phyloP scores from a whole-genome alignment of 64 coral and sea anemone genomes.

The Hydrozoanthus tunicans region DNA sequence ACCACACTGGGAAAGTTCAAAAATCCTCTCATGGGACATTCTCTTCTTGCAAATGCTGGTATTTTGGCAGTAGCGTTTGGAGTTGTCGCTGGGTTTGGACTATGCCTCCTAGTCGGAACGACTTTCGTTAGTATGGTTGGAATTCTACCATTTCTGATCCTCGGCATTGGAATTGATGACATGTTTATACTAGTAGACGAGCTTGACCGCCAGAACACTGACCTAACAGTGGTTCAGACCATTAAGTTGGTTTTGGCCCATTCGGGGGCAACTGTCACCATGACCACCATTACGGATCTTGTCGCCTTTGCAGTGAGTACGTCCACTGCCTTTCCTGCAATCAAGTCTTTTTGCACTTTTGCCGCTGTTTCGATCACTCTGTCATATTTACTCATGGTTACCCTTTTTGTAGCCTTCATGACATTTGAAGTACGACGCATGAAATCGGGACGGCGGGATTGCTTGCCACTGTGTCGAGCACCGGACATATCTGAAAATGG shows the following conservation, averaged over 20 bases:
- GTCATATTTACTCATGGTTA: conserved; percentile 49
- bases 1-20: conserved; percentile 38
- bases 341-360: conserved; percentile 54
- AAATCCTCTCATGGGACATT: conserved; percentile 58
- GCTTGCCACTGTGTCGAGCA: conserved; percentile 41
- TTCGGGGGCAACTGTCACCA: conserved; percentile 54
- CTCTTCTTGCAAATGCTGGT: conserved; percentile 17
- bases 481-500: not conserved
- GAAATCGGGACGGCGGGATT: conserved; percentile 57
- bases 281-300: conserved; percentile 59
- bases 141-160: conserved; percentile 38
- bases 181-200: conserved; percentile 61
- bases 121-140: conserved; percentile 51
- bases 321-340: conserved; percentile 62
- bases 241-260: conserved; percentile 47
- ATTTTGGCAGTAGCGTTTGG: conserved; percentile 52
- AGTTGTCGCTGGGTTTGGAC: conserved; percentile 49
- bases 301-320: conserved; percentile 55
- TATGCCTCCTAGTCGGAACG: conserved; percentile 30
- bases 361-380: conserved; percentile 60
- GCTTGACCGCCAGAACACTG: conserved; percentile 50
- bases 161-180: conserved; percentile 53
- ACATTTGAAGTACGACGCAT: conserved; percentile 64
- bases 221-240: conserved; percentile 52
- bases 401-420: conserved; percentile 61